Base-by-base conservation (phyloP, 2,113 vertebrate genomes). In the Saccopteryx leptura region DNA sequence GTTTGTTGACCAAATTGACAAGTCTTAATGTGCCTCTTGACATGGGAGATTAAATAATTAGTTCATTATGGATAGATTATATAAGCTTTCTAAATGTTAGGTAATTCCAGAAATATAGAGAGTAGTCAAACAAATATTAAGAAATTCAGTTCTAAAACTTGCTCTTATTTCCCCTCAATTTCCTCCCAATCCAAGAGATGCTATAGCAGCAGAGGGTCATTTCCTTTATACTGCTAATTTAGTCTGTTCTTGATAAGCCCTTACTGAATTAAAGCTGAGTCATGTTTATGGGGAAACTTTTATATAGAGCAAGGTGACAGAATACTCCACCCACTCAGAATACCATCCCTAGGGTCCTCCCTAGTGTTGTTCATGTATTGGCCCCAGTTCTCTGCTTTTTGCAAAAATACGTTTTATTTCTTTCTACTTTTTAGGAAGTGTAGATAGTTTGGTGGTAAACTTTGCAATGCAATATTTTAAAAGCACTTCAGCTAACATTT, bases 401-500 rank as follows among this genome's bases (percentile, higher is more conserved):
- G n/a, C 58, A 52, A 88, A 52, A 58, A 18, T 19, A 60, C 17
- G 68, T 14, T 71, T 72, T 3, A 21, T 6, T 74, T 87, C 31
- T 63, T 80, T 68, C 58, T 93, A 0, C 17, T 46, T 74, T 39
- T 92, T 63, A 66, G 68, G 23, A 93, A n/a, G 7, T 39, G 2
- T 68, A 76, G 54, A 60, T 81, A 58, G n/a, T 82, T 93, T 66
- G 17, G 23, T 90, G 39, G 39, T 69, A 88, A 90, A 60, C 31
- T n/a, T 90, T 65, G 68, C 66, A 60, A 65, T 12, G 39, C 1
- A 82, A 19, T 93, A 72, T 88, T 92, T 60, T 93, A 17, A 95
- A 88, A 93, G 39, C 24, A 89, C 3, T 26, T 87, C 23, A 52
- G 52, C 56, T 96, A 93, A 75, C 79, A 78, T 87, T 91, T 91